Base-by-base conservation (phyloP, 2,888 invertebrate genomes). In the Punctoribates punctum region DNA sequence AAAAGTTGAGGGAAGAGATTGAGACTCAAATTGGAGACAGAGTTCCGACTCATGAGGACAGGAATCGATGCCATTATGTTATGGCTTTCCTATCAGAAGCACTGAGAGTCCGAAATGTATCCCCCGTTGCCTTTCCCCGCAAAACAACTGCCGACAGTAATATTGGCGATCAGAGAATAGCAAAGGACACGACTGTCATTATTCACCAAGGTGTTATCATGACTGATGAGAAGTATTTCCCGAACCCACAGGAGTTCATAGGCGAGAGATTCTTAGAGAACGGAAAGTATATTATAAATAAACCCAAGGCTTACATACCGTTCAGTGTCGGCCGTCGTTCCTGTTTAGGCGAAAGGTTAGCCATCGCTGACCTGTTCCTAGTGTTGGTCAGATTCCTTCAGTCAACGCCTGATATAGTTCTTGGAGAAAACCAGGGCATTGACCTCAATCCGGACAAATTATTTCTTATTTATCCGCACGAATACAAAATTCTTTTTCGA, bases 331-430 rank as follows among this genome's bases (percentile, higher is more conserved):
- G 73, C 4, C 51, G 20, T 3, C 3, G 73, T 4, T 4, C 6
- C 0, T 73, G 73, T 73, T 29, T 73, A 29, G 73, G 73, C 6
- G 73, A 73, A 17, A 73, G 13, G n/a, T 46, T 73, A 27, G 73
- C 73, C 27, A 0, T 73, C 4, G 20, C 5, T n/a, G 20, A 73
- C 3, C 29, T 73, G 51, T 73, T 73, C 34, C 9, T 54, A 29
- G 13, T 73, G 4, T 8, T 73, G 25, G 73, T 48, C 25, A 25
- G 73, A 9, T 54, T 73, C 34, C 34, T 34, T 34, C 34, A 34
- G n/a, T n/a, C n/a, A n/a, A n/a, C n/a, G n/a, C n/a, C n/a, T n/a
- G n/a, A n/a, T n/a, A n/a, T n/a, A n/a, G n/a, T n/a, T n/a, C n/a
- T n/a, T n/a, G n/a, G n/a, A n/a, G n/a, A n/a, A n/a, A n/a, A n/a